Conservation (phyloP, 2,797 vertebrate species). For the Sternarchorhynchus goeldii region DNA sequence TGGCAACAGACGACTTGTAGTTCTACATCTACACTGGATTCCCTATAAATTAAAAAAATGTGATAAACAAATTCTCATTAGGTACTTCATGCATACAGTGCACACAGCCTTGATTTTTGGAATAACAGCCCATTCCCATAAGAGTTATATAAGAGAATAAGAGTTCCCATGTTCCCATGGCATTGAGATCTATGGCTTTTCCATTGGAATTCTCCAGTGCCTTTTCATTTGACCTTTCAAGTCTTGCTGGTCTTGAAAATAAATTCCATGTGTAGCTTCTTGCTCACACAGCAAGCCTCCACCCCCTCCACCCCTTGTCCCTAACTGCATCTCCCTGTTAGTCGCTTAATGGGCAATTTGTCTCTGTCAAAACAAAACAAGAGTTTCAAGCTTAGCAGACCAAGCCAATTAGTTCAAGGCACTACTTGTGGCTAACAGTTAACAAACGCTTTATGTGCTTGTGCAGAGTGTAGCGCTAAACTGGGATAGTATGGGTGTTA, state of each 20-base stretch:
- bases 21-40: no score
- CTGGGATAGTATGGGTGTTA: slow-evolving; percentile 44
- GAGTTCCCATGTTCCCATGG: no score
- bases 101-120: no score
- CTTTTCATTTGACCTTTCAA: neutral
- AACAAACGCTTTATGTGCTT: slow-evolving; percentile 56
- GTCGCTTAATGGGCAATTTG: slow-evolving; percentile 6
- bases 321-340: neutral
- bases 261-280: neutral
- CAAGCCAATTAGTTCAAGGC: slow-evolving; percentile 49
- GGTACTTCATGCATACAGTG: no score
- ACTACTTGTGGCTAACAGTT: slow-evolving; percentile 45
- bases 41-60: no score
- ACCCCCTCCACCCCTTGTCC: neutral
- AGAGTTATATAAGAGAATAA: no score
- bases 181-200: no score
- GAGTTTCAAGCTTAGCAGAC: slow-evolving; percentile 16
- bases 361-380: slow-evolving; percentile 18
- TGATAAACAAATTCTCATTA: no score
- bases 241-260: neutral
- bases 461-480: slow-evolving; percentile 34
- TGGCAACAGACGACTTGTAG: no score
- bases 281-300: neutral
- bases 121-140: no score
- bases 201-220: neutral